Evolutionary conservation across 2,113 vertebrate species (phyloP).

Genomic region (Stomatorhinus ivindoensis): DNA sequence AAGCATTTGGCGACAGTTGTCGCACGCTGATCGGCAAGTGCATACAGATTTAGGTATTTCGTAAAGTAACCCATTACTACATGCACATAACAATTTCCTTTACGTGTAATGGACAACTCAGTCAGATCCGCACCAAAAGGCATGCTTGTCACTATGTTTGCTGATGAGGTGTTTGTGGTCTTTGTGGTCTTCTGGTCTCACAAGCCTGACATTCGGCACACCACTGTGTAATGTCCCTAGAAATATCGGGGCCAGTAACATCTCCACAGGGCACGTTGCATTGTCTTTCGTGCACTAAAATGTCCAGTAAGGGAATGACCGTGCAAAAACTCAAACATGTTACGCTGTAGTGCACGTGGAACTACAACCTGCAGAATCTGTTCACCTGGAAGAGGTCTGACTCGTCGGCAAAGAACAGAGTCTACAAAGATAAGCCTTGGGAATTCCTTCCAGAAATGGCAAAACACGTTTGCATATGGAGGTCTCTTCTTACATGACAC

Average conservation of each 20-base stretch:
- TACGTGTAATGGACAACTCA: not conserved
- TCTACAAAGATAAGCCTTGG: not conserved
- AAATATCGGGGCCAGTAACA: not conserved
- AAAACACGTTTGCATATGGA: not conserved
- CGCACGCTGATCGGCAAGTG: not conserved
- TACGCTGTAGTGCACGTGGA: not conserved
- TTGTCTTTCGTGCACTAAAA: not conserved
- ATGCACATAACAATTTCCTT: not conserved
- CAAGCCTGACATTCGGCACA: not conserved
- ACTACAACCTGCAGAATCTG: not conserved
- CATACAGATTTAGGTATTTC: not conserved
- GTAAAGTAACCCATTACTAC: slow-evolving; percentile 11
- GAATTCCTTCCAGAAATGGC: not conserved
- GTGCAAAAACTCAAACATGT: not conserved
- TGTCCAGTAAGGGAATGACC: not conserved
- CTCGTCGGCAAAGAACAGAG: not conserved
- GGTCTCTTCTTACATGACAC: not conserved
- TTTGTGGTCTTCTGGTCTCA: not conserved
- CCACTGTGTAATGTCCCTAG: not conserved
- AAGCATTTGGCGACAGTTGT: not conserved
- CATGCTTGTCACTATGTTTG: too few species aligned
- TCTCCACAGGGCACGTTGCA: not conserved
- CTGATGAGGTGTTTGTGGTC: not conserved
- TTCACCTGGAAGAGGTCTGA: not conserved
- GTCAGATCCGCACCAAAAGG: not conserved